phyloP scores from a whole-genome alignment of 2,888 invertebrate species.

The Sminthurides aquaticus region DNA sequence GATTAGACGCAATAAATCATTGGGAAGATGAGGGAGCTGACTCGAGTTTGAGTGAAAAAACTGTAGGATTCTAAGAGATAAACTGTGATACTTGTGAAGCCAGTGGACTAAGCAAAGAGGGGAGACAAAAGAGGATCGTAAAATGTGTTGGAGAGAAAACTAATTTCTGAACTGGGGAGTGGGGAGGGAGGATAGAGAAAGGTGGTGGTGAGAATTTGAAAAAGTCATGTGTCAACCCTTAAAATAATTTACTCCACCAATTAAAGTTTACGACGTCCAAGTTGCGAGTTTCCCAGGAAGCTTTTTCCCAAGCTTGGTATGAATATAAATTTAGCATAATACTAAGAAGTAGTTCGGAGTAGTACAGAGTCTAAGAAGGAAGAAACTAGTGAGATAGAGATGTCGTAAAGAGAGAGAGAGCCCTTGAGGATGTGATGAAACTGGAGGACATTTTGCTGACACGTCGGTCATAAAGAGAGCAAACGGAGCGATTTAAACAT shows the following conservation, averaged over 20 bases:
- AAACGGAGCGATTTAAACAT: no score
- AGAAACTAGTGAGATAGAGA: not conserved
- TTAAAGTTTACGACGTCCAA: slow-evolving; percentile 16
- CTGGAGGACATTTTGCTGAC: not conserved
- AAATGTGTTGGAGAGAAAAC: not conserved
- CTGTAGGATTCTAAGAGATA: no score
- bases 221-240: slow-evolving; percentile 18
- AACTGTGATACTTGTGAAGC: no score
- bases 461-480: no score
- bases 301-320: not conserved
- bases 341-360: no score
- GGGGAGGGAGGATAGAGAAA: not conserved
- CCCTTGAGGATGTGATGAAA: not conserved
- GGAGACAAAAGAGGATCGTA: not conserved
- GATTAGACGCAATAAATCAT: not conserved
- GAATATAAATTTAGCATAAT: no score
- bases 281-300: slow-evolving; percentile 2
- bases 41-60: no score
- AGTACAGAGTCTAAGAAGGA: no score
- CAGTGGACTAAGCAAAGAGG: not conserved
- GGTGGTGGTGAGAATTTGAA: not conserved
- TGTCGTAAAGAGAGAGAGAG: no score
- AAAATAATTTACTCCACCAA: slow-evolving; percentile 21
- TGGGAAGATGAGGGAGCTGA: no score
- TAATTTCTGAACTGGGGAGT: not conserved